Base-by-base conservation (phyloP, 2,797 vertebrate species). In the Chelmon rostratus region DNA sequence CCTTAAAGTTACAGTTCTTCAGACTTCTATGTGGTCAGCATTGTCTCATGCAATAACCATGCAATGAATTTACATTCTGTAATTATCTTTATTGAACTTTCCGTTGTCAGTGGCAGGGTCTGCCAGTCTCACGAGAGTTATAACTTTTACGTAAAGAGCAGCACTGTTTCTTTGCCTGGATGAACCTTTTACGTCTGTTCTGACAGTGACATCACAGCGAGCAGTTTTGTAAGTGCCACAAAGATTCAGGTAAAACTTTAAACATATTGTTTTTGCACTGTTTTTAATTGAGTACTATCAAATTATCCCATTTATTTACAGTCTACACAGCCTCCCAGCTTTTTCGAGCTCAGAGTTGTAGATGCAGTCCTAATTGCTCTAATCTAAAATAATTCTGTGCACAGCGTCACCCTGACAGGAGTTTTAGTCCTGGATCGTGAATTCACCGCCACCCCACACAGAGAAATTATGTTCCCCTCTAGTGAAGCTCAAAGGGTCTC, bases 401-500 rank as follows among this genome's bases (percentile, higher is more conserved):
- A 12, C n/a, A 33, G 37, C 3, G 6, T 11, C 28, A 16, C 21
- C 25, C 31, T 4, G 8, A 33, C 67, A n/a, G 52, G 23, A 31
- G 13, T 28, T 42, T 40, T 21, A 37, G 44, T 40, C 64, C 28
- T 47, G 18, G 11, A 35, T 2, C 21, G 15, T 21, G 18, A 62
- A 53, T 62, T 40, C 12, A 50, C 3, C 25, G 35, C 25, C 42
- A 15, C 19, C 0, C 5, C 65, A 33, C 49, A 12, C 19, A 3
- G 21, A 68, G 50, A 58, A 68, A 65, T 25, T 13, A 56, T 57
- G 16, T 8, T 21, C 28, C 19, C 6, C 35, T n/a, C 54, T 42
- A 28, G 21, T 76, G 59, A 33, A 73, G 37, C 54, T 64, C 35
- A 42, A 2, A 8, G 33, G 16, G 38, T 79, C 56, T 68, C 50